phyloP scores from a whole-genome alignment of 2,797 vertebrate species.

The Pempheris klunzingeri region DNA sequence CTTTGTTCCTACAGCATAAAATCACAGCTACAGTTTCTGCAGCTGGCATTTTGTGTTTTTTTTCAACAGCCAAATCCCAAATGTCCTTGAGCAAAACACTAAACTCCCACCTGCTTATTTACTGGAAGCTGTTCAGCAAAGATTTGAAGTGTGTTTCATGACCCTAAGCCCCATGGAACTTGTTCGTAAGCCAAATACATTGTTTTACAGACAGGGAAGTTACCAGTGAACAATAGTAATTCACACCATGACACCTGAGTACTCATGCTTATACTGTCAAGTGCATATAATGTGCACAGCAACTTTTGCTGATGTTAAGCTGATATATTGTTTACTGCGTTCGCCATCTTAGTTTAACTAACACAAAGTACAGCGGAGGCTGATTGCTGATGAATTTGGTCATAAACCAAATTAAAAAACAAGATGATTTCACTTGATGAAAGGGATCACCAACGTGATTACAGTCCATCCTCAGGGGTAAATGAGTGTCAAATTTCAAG shows the following conservation, averaged over 20 bases:
- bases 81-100: slow-evolving; percentile 32
- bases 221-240: not conserved
- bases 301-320: not conserved
- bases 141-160: slow-evolving; percentile 26
- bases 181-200: slow-evolving; percentile 20
- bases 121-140: slow-evolving; percentile 36
- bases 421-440: not conserved
- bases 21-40: slow-evolving; percentile 13
- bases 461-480: not conserved
- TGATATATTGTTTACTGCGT: not conserved
- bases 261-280: not conserved
- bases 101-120: slow-evolving; percentile 45
- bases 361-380: not conserved
- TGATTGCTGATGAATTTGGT: not conserved
- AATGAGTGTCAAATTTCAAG: not conserved
- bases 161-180: slow-evolving; percentile 19
- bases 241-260: not conserved
- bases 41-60: slow-evolving; percentile 6
- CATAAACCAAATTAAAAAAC: not conserved
- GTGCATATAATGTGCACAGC: not conserved
- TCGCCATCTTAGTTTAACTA: not conserved
- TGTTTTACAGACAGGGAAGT: slow-evolving; percentile 13
- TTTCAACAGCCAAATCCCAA: slow-evolving; percentile 16
- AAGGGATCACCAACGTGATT: not conserved
- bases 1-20: slow-evolving; percentile 19